phyloP scores from a whole-genome alignment of 1,140 invertebrate genomes.

The Chymomyza costata region DNA sequence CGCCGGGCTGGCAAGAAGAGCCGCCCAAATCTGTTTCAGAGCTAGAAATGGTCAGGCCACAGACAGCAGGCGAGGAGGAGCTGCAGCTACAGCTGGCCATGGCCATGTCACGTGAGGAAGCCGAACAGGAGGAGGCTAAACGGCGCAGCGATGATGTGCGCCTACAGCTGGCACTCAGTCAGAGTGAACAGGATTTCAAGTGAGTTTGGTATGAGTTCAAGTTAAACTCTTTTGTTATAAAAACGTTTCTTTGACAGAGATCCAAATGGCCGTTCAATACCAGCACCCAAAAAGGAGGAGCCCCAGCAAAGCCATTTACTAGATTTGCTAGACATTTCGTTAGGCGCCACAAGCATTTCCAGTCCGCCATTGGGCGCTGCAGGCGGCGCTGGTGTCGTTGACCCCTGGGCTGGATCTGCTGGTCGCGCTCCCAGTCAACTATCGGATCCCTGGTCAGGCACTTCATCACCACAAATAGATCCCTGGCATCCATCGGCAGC shows the following conservation, averaged over 20 bases:
- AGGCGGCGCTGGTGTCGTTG: conserved; percentile 75
- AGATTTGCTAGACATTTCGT: conserved; percentile 88
- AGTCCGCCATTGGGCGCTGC: conserved; percentile 62
- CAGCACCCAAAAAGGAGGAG: conserved; percentile 55
- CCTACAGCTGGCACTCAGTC: conserved; percentile 93
- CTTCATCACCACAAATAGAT: conserved; percentile 76
- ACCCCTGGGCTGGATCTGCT: conserved; percentile 85
- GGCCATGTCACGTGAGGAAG: conserved; percentile 99
- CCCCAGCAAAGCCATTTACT: conserved; percentile 83
- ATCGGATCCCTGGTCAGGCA: conserved; percentile 79
- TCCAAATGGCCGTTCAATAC: conserved; percentile 43
- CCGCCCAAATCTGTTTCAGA: conserved; percentile 79
- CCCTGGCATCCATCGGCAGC: conserved; percentile 78
- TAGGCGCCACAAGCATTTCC: conserved; percentile 79
- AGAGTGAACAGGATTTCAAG: conserved; percentile 94
- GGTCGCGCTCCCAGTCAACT: conserved; percentile 74
- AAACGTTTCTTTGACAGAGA: conserved; percentile 11
- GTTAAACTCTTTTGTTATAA: neutral
- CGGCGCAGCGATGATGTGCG: conserved; percentile 94
- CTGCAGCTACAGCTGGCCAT: conserved; percentile 97
- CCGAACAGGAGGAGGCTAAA: conserved; percentile 96
- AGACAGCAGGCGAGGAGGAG: conserved; percentile 98
- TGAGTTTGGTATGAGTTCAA: conserved; percentile 69
- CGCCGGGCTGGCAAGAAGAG: conserved; percentile 68
- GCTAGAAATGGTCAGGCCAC: conserved; percentile 93